phyloP scores from a whole-genome alignment of 2,113 vertebrate genomes.

The Oryzias curvinotus region DNA sequence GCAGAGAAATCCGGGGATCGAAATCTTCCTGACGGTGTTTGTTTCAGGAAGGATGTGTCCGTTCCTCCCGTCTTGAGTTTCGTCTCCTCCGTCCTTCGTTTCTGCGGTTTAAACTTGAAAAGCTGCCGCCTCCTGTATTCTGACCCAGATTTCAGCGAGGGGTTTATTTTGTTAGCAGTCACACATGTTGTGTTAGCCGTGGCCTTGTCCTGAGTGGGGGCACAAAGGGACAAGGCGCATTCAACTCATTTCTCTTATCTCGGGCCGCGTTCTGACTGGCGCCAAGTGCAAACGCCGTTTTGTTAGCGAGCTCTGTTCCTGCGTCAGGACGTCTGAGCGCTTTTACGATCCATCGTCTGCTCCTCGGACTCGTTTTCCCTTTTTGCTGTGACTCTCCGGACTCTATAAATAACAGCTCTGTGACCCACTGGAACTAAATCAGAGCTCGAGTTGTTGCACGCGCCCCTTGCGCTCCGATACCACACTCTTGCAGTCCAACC shows the following conservation, averaged over 20 bases:
- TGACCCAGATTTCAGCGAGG: background rate
- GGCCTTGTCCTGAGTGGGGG: constrained; percentile 16
- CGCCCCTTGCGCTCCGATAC: constrained; percentile 1
- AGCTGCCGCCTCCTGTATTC: no score
- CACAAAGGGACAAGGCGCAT: constrained; percentile 9
- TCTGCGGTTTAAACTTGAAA: no score
- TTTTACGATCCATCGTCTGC: constrained; percentile 51
- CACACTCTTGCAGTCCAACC: background rate
- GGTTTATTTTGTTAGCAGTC: constrained; percentile 47
- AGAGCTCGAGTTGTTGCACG: constrained; percentile 31
- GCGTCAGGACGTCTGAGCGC: constrained; percentile 59
- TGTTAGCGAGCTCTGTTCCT: constrained; percentile 43
- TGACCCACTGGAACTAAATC: constrained; percentile 59
- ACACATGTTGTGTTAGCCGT: constrained; percentile 40
- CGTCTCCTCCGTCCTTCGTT: no score
- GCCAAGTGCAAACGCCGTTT: constrained; percentile 62
- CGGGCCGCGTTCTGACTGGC: constrained; percentile 46
- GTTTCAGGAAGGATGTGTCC: background rate
- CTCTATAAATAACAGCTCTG: constrained; percentile 63
- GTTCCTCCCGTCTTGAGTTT: no score
- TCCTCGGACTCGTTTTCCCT: no score
- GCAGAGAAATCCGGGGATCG: no score
- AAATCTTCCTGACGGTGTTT: no score
- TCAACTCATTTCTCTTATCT: constrained; percentile 25
- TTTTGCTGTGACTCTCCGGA: constrained; percentile 61